Evolutionary conservation across 2,888 invertebrate genomes (phyloP).

Genomic region (Cynaeus angustus): DNA sequence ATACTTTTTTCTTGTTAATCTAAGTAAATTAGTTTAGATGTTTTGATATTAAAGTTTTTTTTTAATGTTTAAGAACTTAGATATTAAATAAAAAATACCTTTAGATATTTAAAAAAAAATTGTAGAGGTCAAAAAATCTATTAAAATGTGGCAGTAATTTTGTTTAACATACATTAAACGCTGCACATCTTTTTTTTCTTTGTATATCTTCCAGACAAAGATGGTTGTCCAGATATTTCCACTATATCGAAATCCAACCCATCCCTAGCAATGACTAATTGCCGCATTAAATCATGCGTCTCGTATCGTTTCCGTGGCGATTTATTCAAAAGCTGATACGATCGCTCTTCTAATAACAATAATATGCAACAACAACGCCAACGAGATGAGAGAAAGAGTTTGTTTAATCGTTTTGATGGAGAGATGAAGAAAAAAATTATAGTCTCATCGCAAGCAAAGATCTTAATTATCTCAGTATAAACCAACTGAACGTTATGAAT

Average conservation of each 20-base stretch:
- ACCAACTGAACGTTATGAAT: conserved; percentile 62
- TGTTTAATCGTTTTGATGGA: conserved; percentile 42
- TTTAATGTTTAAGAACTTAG: too few relatives aligned
- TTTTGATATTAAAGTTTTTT: too few relatives aligned
- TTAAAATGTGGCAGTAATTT: too few relatives aligned
- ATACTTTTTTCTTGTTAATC: too few relatives aligned
- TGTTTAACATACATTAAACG: too few relatives aligned
- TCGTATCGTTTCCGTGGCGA: conserved; percentile 48
- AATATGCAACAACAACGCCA: conserved; percentile 47
- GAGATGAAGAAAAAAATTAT: conserved; percentile 42
- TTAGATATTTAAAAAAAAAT: too few relatives aligned
- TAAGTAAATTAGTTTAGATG: too few relatives aligned
- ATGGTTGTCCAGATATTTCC: conserved; percentile 29
- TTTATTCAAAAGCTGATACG: conserved; percentile 44
- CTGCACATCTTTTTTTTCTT: too few relatives aligned
- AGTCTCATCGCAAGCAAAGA: conserved; percentile 52
- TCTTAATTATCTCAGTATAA: conserved; percentile 61
- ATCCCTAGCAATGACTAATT: conserved; percentile 45
- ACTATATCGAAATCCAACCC: conserved; percentile 37
- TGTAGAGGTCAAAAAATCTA: too few relatives aligned
- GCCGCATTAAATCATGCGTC: conserved; percentile 45
- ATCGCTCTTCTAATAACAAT: conserved; percentile 48
- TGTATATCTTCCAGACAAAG: neutral
- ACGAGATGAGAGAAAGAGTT: conserved; percentile 44
- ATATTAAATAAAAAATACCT: too few relatives aligned